A percentile compares a stretch with the other conserved stretches of the same genome.
Conservation (phyloP, 1,140 invertebrate genomes). For the Zelostemma sp. region DNA sequence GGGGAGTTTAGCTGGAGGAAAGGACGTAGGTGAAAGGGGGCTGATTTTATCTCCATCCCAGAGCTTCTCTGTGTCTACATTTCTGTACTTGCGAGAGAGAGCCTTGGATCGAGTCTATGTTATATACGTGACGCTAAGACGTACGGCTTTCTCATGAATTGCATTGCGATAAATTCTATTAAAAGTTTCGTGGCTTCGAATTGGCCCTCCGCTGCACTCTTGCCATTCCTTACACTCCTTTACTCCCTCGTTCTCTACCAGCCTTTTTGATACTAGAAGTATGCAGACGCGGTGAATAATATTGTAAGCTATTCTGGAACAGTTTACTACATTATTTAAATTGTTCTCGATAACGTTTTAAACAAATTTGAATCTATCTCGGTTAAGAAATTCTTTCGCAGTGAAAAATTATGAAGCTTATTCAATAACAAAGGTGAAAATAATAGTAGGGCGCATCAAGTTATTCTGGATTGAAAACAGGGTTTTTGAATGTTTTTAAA, state of each 20-base stretch:
- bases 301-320: neutral
- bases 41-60: slow-evolving; percentile 46
- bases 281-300: slow-evolving; percentile 9
- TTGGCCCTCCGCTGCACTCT: slow-evolving; percentile 44
- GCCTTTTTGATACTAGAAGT: slow-evolving; percentile 28
- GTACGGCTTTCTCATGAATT: slow-evolving; percentile 68
- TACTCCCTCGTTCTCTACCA: slow-evolving; percentile 33
- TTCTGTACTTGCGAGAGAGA: slow-evolving; percentile 32
- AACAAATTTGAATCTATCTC: too few relatives aligned
- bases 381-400: too few relatives aligned
- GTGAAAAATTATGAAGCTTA: neutral
- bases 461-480: too few relatives aligned
- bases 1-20: slow-evolving; percentile 23
- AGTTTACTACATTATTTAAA: neutral
- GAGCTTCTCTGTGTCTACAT: slow-evolving; percentile 45
- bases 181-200: slow-evolving; percentile 64
- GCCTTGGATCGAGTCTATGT: slow-evolving; percentile 32
- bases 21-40: slow-evolving; percentile 36
- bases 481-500: too few relatives aligned
- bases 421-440: neutral
- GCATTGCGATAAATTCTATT: slow-evolving; percentile 70
- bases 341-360: slow-evolving; percentile 5
- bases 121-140: slow-evolving; percentile 64
- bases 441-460: too few relatives aligned
- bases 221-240: slow-evolving; percentile 34